Evolutionary conservation across 2,797 vertebrate genomes (phyloP).

Genomic region (Picus viridis): DNA sequence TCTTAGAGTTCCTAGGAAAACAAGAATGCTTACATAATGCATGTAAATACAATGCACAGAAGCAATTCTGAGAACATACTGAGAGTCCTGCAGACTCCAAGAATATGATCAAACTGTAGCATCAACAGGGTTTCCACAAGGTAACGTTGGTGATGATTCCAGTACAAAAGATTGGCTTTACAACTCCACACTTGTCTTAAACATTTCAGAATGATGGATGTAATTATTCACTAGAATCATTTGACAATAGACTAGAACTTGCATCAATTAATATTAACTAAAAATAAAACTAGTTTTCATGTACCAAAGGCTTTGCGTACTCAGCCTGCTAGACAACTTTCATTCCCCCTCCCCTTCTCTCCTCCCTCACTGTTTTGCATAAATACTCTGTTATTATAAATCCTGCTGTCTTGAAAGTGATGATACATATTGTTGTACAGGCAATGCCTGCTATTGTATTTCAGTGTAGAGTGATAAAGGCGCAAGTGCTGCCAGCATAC

Average conservation of each 20-base stretch:
- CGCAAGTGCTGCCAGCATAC: not conserved
- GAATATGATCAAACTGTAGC: not conserved
- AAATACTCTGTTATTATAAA: conserved; percentile 57
- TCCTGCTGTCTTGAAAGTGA: conserved; percentile 59
- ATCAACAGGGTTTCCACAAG: not conserved
- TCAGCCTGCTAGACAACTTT: conserved; percentile 37
- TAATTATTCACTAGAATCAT: conserved; percentile 17
- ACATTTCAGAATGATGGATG: conserved; percentile 38
- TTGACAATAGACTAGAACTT: conserved; percentile 29
- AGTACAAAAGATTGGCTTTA: not conserved
- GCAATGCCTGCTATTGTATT: not conserved
- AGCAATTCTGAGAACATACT: not conserved
- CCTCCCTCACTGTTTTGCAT: conserved; percentile 54
- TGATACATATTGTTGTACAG: conserved; percentile 21
- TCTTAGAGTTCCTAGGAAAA: not conserved
- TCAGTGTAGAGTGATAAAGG: not conserved
- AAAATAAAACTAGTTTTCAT: conserved; percentile 52
- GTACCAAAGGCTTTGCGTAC: conserved; percentile 43
- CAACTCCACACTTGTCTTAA: conserved; percentile 15
- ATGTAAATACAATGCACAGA: not conserved
- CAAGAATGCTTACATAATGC: not conserved
- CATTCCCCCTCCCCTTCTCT: not conserved
- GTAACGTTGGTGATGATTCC: not conserved
- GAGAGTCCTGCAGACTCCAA: not conserved
- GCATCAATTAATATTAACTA: conserved; percentile 52